phyloP scores from a whole-genome alignment of 2,797 vertebrate genomes.

The Artibeus jamaicensis region DNA sequence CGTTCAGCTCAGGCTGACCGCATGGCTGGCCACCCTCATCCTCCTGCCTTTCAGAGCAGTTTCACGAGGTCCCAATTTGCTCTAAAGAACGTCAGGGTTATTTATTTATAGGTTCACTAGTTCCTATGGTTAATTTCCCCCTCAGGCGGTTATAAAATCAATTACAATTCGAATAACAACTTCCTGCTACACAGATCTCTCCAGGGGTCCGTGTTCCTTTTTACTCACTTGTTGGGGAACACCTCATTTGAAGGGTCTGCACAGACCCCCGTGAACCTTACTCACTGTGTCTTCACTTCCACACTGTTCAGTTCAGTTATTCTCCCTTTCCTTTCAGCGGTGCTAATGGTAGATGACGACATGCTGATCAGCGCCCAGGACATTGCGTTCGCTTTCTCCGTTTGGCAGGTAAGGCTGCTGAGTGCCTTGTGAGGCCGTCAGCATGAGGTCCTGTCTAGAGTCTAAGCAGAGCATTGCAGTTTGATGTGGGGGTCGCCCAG shows the following conservation, averaged over 20 bases:
- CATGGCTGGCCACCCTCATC: not conserved
- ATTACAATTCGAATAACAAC: not conserved
- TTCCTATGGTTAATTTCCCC: not conserved
- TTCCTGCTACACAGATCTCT: not conserved
- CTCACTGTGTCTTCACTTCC: constrained; percentile 39
- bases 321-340: constrained; percentile 82
- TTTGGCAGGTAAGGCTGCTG: constrained; percentile 93
- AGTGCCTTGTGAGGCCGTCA: not conserved
- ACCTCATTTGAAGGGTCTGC: not conserved
- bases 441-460: not conserved
- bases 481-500: not conserved
- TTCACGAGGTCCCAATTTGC: not conserved
- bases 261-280: not conserved
- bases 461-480: not conserved
- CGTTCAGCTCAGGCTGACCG: not conserved
- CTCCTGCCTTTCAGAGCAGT: not conserved
- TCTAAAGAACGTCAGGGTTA: constrained; percentile 15
- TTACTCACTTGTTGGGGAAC: not conserved
- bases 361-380: constrained; percentile 93
- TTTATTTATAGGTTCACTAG: constrained; percentile 12
- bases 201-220: not conserved
- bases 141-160: not conserved
- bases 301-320: constrained; percentile 10
- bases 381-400: constrained; percentile 93
- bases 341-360: constrained; percentile 97